Evolutionary conservation across 2,888 invertebrate genomes (phyloP), one percentile per base, ranked within the genome.

Genomic region (Sphecodes monilicornis): DNA sequence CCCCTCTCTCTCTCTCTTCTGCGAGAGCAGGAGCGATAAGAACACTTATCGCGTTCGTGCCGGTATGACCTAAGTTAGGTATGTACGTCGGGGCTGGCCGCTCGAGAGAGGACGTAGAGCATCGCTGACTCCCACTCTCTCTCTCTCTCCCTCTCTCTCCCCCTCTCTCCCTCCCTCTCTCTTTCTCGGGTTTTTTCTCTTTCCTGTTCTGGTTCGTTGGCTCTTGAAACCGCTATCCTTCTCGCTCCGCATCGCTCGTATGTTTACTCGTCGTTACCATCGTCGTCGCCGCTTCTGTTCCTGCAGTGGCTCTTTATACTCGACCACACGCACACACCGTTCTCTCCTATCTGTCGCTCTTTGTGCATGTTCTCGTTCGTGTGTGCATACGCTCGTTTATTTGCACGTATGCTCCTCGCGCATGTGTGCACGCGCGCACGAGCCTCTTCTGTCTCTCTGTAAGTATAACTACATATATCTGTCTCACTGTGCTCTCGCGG

Each of bases 41-140:
- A 85, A 88, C 90, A 91, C 91, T 92, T 92, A 91, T 92, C 91
- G 88, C 86, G 82, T 88, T 88, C 88, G 90, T 89, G 89, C 80
- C 83, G 91, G 86, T 86, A 87, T 88, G 88, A 91, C 88, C 88
- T 75, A 86, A 90, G 90, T 89, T 91, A 89, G 89, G 88, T 91
- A 90, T 88, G 89, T 84, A 77, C 82, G 73, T 78, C 50, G 50
- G 50, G 76, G 71, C 78, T 80, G 78, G 79, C 78, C 66, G 84
- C 75, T 39, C 79, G 73, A 69, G 75, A 76, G 78, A 76, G 71
- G 68, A 76, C 64, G 78, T 78, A 83, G 85, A 46, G 46, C 76
- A 78, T 86, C 82, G 76, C 50, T 32, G 46, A 57, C 43, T 50
- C 72, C 69, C 46, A n/a, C 75, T 50, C 68, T 39, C 57, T 68